phyloP scores from a whole-genome alignment of 2,797 vertebrate genomes.

The Anabacerthia variegaticeps region DNA sequence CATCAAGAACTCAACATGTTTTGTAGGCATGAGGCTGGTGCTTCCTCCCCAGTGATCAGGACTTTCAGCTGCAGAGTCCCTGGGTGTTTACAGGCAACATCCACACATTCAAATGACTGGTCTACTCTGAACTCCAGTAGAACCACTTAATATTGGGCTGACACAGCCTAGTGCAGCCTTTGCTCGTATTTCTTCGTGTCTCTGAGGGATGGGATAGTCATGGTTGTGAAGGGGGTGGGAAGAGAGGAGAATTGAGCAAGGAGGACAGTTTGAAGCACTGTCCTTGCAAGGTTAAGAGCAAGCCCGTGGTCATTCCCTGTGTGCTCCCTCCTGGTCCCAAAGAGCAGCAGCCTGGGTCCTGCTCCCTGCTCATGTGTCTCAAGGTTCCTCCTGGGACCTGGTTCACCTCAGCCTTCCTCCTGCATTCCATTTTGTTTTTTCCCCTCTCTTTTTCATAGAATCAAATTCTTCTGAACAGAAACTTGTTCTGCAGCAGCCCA shows the following conservation, averaged over 20 bases:
- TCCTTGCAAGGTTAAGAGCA: neutral
- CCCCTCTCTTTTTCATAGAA: neutral
- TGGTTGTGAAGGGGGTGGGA: neutral
- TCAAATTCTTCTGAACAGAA: neutral
- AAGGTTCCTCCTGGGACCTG: neutral
- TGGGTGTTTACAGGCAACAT: neutral
- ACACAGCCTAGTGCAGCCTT: neutral
- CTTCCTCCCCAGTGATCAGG: neutral
- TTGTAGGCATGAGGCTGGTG: neutral
- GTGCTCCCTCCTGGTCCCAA: fast-evolving
- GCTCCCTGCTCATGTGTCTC: neutral
- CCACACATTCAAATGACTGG: neutral
- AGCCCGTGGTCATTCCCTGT: neutral
- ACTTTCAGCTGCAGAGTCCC: neutral
- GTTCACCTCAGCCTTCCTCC: neutral
- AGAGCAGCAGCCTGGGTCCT: neutral
- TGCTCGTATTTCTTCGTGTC: neutral
- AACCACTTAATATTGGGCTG: neutral
- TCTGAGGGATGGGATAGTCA: neutral
- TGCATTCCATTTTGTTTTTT: neutral
- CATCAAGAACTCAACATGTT: neutral
- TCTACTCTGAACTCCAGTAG: neutral
- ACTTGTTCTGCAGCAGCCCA: neutral
- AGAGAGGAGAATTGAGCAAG: neutral
- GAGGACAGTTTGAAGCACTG: neutral